Base-by-base conservation (phyloP, 1,140 invertebrate genomes). In the Luehdorfia chinensis region DNA sequence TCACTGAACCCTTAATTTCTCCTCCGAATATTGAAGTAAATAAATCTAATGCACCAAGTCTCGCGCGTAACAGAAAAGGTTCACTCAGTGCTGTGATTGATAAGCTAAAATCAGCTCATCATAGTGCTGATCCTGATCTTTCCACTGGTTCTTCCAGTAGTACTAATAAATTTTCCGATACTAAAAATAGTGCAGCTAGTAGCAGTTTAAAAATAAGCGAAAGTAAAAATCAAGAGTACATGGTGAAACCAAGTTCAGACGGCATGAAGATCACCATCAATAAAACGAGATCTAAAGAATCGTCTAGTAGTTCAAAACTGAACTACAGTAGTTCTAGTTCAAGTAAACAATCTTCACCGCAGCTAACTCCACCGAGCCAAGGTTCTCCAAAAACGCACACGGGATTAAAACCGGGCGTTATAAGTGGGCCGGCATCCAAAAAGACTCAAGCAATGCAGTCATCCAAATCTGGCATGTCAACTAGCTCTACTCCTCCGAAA, bases 191-290 rank as follows among this genome's bases (percentile, higher is more conserved):
- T 47, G 50, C 66, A 46, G 59, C 76, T 1, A 65, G 66, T 25
- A 69, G 84, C 15, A 79, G 79, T 14, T 89, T 89, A 34, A 90
- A 90, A 57, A 69, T 88, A 0, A 87, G 86, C 6, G 91, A 92
- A 44, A 88, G 80, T 33, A 94, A 94, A 81, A 94, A 92, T 67
- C 91, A 91, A 0, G 95, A 96, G 59, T 97, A 96, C 59, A 95
- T 95, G 91, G 93, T 95, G 0, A 95, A 95, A 63, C 92, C 92
- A 19, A 94, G 93, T 56, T 92, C 91, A 1, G 94, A 95, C 64
- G 95, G 94, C 0, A 94, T 96, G 79, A 97, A 96, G 74, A 90
- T 97, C 37, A 97, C 94, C 0, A 95, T 96, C 4, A 96, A 96
- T 64, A 96, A 96, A 87, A 94, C 94, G 0, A 88, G 92, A 45